Evolutionary conservation across 2,888 invertebrate species (phyloP), one percentile per base, ranked within the genome.

Genomic region (Quadroppia sp.): DNA sequence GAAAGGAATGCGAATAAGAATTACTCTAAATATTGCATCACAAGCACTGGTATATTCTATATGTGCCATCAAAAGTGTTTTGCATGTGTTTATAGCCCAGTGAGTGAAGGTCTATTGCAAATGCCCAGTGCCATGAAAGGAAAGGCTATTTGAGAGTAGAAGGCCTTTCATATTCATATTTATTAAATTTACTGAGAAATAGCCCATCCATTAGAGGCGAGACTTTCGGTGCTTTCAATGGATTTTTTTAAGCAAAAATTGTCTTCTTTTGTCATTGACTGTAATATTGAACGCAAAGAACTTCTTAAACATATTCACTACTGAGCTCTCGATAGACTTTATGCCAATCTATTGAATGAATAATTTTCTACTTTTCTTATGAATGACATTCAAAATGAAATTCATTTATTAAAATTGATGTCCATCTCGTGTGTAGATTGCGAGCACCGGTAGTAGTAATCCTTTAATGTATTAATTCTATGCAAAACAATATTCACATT

Each of bases 1-100:
- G 64, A 64, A 64, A 36, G 64, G 36, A 36, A 64, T 64, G 64
- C 36, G 28, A 59, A 64, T 64, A 30, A 9, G 36, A 64, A 64
- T 64, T 64, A 64, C 64, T 36, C n/a, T n/a, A 23, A 50, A 59
- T 59, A 59, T 59, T 59, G 59, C 59, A 59, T 59, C 59, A 59
- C 59, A 59, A 59, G 13, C 15, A 50, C 50, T 7, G 45, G n/a
- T 20, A n/a, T 20, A n/a, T 23, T 50, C 20, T 50, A 50, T 50
- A 2, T 20, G 64, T 36, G 64, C 64, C 64, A 32, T 64, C 36
- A 36, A 64, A 64, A 36, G 64, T 64, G 20, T 64, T 64, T 64
- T 64, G 64, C 64, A 64, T 64, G 64, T 64, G 56, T 59, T 25
- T 23, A 13, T 30, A 59, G 11, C 3, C 15, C n/a, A 59, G 53